A percentile compares a stretch with the other conserved stretches of the same genome.
phyloP scores from a whole-genome alignment of 2,113 vertebrate species.

The Lophura nycthemera region DNA sequence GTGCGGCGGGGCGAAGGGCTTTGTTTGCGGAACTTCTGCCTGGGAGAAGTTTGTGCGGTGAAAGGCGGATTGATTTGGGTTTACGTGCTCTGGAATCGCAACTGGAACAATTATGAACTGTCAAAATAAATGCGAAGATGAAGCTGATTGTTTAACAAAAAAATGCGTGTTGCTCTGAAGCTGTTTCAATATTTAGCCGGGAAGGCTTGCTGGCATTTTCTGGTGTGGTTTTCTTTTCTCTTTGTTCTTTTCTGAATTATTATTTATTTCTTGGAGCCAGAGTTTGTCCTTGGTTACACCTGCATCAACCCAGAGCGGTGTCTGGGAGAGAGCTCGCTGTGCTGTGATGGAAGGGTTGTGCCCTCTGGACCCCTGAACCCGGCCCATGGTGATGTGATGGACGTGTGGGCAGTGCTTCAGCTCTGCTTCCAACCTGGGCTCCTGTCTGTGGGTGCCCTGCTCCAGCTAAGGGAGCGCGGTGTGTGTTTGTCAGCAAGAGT shows the following conservation, averaged over 20 bases:
- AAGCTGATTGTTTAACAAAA: slow-evolving; percentile 38
- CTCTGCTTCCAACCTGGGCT: slow-evolving; percentile 2
- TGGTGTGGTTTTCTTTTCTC: background rate
- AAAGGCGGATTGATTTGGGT: slow-evolving; percentile 37
- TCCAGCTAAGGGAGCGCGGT: background rate
- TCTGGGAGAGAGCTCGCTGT: background rate
- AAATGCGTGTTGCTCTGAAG: background rate
- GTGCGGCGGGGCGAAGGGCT: background rate
- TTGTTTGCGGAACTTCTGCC: slow-evolving; percentile 46
- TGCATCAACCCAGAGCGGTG: background rate
- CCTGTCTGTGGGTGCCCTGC: background rate
- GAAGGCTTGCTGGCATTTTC: background rate
- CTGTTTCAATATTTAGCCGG: slow-evolving; percentile 28
- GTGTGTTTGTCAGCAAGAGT: background rate
- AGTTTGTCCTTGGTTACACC: slow-evolving; percentile 25
- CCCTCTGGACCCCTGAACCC: background rate
- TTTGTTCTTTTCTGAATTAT: background rate
- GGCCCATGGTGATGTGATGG: no score
- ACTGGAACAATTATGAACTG: slow-evolving; percentile 38
- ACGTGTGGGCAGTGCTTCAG: background rate
- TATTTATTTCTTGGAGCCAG: background rate
- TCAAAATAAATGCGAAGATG: slow-evolving; percentile 56
- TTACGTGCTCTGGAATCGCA: background rate
- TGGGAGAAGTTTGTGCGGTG: slow-evolving; percentile 30
- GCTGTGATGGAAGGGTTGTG: background rate